Conservation (phyloP, 2,888 invertebrate species). For the Rhagonycha fulva region DNA sequence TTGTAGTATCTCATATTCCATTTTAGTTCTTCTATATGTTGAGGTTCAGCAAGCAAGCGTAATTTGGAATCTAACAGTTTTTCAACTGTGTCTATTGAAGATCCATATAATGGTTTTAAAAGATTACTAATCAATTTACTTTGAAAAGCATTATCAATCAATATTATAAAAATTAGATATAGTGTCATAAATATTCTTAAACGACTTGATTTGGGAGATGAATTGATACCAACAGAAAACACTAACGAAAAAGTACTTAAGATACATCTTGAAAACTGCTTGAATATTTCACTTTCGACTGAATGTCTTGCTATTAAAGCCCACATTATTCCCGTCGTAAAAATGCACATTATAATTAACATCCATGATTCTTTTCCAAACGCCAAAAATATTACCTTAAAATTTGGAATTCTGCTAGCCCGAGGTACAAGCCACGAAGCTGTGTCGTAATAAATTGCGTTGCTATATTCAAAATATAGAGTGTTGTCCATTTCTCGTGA, state of each 20-base stretch:
- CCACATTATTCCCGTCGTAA: background rate
- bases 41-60: background rate
- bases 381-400: background rate
- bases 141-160: background rate
- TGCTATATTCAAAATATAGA: background rate
- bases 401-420: background rate
- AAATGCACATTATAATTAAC: background rate
- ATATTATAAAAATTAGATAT: background rate
- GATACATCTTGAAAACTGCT: background rate
- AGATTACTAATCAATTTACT: background rate
- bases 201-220: background rate
- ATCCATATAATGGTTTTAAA: background rate
- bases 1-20: background rate
- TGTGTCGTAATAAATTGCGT: background rate
- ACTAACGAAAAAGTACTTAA: background rate
- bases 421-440: background rate
- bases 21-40: background rate
- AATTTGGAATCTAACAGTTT: background rate
- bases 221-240: background rate
- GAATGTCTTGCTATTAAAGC: background rate
- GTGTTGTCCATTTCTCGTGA: background rate
- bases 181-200: background rate
- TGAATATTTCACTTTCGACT: background rate
- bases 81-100: background rate
- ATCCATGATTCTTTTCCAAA: background rate